Evolutionary conservation across 2,113 vertebrate genomes (phyloP), one percentile per base, ranked within the genome.

Genomic region (Dascyllus trimaculatus): DNA sequence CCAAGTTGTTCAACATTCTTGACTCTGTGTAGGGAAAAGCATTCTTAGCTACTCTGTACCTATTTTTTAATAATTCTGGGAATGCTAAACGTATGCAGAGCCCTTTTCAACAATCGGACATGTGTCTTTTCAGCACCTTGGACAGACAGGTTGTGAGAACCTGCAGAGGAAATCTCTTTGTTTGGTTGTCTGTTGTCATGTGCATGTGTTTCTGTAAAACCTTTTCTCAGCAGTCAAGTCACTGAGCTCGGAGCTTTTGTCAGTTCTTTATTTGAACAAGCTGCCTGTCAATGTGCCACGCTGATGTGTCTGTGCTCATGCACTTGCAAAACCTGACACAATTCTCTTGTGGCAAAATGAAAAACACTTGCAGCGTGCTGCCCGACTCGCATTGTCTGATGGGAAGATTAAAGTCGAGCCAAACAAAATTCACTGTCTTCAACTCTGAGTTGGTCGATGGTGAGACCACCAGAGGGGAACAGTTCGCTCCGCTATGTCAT

Each of bases 251-350:
- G 38, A 80, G 72, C 76, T 81, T 78, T 72, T 86, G 78, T 85
- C 80, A 80, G 74, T 67, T 80, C 78, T 89, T 91, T 90, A 92
- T 93, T 92, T 65, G 82, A 93, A 93, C 91, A 93, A 93, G 90
- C 89, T 91, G 88, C 84, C 88, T 92, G 88, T 90, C 93, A 90
- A 57, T 35, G 80, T 77, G 92, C 87, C 85, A 75, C 40, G 3
- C 75, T 87, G 84, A 90, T 82, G 68, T 71, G 75, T 84, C 60
- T 43, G 35, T 9, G 57, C 69, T 74, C 19, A 75, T 82, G 80
- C 85, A 80, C 85, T 86, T 80, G 77, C 87, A 85, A 77, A 87
- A 85, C 81, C 89, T 88, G 86, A 91, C 78, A 82, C 67, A 71
- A 75, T 85, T 83, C 85, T 86, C 87, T 75, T 14, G 82, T 71